Evolutionary conservation across 2,113 vertebrate genomes (phyloP).

Genomic region (Brachionichthys hirsutus): DNA sequence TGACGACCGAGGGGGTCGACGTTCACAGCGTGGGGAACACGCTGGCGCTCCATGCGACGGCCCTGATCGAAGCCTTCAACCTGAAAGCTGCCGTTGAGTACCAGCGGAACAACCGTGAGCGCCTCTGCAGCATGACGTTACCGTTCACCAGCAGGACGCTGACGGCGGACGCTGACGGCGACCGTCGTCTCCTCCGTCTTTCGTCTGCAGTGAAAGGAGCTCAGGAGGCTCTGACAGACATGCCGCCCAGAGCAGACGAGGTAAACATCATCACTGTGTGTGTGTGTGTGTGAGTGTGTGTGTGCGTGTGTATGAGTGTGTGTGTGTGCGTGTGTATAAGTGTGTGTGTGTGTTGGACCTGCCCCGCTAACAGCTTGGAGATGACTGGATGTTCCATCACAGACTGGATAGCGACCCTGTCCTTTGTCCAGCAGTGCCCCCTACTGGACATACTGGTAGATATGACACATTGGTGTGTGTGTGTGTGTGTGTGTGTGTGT

Average conservation of each 20-base stretch:
- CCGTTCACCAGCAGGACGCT: no score
- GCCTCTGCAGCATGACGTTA: not conserved
- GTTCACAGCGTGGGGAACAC: constrained; percentile 95
- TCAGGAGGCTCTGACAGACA: constrained; percentile 90
- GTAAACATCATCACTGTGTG: constrained; percentile 45
- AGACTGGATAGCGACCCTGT: not conserved
- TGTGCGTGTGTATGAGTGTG: no score
- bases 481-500: constrained; percentile 4
- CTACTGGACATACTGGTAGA: constrained; percentile 27
- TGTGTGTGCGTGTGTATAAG: no score
- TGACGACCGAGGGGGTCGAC: constrained; percentile 91
- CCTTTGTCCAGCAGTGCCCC: constrained; percentile 26
- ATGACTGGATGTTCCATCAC: constrained; percentile 13
- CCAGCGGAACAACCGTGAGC: constrained; percentile 85
- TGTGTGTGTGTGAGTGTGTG: not conserved
- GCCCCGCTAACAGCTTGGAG: constrained; percentile 14
- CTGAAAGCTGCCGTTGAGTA: constrained; percentile 95
- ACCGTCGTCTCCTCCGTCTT: not conserved
- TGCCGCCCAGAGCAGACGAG: constrained; percentile 92
- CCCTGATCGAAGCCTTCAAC: constrained; percentile 95
- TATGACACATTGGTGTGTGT: not conserved
- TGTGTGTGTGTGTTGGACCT: constrained; percentile 7
- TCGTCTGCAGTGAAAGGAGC: constrained; percentile 77
- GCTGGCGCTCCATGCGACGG: constrained; percentile 87
- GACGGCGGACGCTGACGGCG: no score